Conservation (phyloP, 2,888 invertebrate species). For the Toxonevra muliebris region DNA sequence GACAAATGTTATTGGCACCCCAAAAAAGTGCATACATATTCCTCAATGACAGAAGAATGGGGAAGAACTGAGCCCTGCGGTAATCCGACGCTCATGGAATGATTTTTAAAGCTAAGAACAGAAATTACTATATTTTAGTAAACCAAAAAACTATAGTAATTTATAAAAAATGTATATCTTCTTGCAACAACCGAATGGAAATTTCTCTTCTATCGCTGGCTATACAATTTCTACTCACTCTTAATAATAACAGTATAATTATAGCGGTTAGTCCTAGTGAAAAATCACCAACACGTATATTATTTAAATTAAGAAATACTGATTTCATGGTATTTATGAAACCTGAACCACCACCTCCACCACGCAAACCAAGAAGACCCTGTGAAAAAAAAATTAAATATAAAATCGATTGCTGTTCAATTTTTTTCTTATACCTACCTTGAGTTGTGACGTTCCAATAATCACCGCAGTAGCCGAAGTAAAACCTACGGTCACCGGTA, state of each 20-base stretch:
- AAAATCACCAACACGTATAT: conserved; percentile 76
- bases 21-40: too few species aligned
- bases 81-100: too few species aligned
- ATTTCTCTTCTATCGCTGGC: not conserved
- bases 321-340: conserved; percentile 80
- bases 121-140: too few species aligned
- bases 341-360: conserved; percentile 75
- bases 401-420: not conserved
- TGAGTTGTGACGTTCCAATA: conserved; percentile 86
- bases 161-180: not conserved
- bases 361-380: conserved; percentile 76
- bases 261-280: conserved; percentile 79
- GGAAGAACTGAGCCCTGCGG: too few species aligned
- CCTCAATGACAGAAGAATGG: too few species aligned
- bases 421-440: conserved; percentile 63
- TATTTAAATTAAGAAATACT: conserved; percentile 74
- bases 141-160: too few species aligned
- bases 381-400: conserved; percentile 27
- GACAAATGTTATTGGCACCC: too few species aligned
- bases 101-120: too few species aligned
- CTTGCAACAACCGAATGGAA: too few species aligned
- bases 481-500: conserved; percentile 89
- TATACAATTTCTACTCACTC: conserved; percentile 69
- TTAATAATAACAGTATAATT: conserved; percentile 74
- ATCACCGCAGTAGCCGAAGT: conserved; percentile 92